Conservation (phyloP, 1,140 invertebrate genomes). For the Drosophila elegans region DNA sequence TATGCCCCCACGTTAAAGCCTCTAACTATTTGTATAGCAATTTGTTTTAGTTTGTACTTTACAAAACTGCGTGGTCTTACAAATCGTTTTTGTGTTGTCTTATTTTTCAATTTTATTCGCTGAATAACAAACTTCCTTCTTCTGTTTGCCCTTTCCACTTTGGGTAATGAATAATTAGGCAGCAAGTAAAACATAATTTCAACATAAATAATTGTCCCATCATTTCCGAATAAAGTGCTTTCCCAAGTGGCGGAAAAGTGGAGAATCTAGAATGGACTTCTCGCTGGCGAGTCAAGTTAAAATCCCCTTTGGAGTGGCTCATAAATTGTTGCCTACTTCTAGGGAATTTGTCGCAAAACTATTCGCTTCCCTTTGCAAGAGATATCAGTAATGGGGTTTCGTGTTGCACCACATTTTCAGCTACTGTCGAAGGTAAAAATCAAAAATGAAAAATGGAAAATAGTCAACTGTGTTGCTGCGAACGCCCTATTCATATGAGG, state of each 20-base stretch:
- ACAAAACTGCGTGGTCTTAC: too few relatives aligned
- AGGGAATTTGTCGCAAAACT: conserved; percentile 4
- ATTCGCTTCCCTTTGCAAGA: neutral
- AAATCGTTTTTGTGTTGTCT: too few relatives aligned
- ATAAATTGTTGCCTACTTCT: conserved; percentile 2
- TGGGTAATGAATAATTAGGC: neutral
- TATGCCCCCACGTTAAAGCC: neutral
- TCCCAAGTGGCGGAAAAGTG: neutral
- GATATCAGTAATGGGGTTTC: too few relatives aligned
- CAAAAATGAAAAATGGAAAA: conserved; percentile 26
- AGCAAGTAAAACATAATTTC: conserved; percentile 1
- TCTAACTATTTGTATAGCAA: neutral
- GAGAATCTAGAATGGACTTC: neutral
- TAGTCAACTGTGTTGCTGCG: neutral
- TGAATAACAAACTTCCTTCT: neutral
- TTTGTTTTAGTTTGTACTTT: neutral
- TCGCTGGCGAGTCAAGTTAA: neutral
- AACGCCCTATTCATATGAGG: neutral
- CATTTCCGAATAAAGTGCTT: conserved; percentile 23
- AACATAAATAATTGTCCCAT: conserved; percentile 33
- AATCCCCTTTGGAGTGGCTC: neutral
- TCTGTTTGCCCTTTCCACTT: neutral
- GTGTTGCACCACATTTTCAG: neutral
- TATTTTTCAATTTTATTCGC: too few relatives aligned
- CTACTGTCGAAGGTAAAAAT: conserved; percentile 7